Evolutionary conservation across 1,140 invertebrate genomes (phyloP).

Genomic region (Steinernema khuongi): DNA sequence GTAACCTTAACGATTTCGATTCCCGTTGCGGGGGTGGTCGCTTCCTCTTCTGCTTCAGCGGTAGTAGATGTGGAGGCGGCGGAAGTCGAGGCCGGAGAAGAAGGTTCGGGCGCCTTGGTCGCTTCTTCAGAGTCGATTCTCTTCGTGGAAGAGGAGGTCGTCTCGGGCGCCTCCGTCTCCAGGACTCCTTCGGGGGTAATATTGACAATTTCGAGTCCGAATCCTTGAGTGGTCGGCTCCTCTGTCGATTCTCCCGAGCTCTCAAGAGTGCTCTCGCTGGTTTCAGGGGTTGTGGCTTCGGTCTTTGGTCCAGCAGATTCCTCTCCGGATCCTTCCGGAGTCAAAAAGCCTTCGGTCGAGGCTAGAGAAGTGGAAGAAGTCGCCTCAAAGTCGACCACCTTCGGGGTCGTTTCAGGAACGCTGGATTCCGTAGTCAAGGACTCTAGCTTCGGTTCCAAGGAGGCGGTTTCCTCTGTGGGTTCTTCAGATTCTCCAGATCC

Average conservation of each 20-base stretch:
- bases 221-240: background rate
- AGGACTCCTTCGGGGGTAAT: background rate
- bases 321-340: slow-evolving; percentile 2
- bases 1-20: slow-evolving; percentile 24
- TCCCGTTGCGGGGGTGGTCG: background rate
- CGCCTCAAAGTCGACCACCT: too few relatives aligned
- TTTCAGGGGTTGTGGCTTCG: too few relatives aligned
- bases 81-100: too few relatives aligned
- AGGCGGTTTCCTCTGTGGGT: background rate
- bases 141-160: too few relatives aligned
- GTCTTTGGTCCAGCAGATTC: too few relatives aligned
- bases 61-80: background rate
- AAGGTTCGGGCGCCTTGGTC: too few relatives aligned
- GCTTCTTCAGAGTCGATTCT: background rate
- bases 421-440: too few relatives aligned
- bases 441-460: too few relatives aligned
- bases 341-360: background rate
- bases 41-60: background rate
- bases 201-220: background rate
- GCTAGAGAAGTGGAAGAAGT: too few relatives aligned
- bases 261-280: too few relatives aligned
- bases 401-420: too few relatives aligned
- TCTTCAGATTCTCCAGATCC: background rate
- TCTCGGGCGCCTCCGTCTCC: too few relatives aligned
- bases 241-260: background rate